A percentile compares a stretch with the other conserved stretches of the same genome.
These are phyloP conservation scores for Willisornis vidua DNA, from an alignment of 2,113 vertebrate species.

Conservation along the genomic window DNA sequence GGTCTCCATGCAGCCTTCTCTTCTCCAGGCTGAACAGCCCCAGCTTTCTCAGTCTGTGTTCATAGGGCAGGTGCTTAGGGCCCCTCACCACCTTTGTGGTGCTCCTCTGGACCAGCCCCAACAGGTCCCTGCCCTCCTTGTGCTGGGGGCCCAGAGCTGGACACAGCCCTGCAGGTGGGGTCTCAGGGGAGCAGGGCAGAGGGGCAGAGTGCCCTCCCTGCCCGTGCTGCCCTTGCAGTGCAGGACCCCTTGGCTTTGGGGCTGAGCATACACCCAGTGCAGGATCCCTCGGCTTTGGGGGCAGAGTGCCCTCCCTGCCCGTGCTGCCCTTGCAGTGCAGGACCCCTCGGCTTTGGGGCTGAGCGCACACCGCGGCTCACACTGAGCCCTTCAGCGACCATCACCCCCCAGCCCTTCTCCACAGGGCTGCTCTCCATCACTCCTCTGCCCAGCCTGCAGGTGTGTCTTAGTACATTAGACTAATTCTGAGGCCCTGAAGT, in stretches of 20 bases:
- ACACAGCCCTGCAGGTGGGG: not conserved
- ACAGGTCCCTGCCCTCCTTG: not conserved
- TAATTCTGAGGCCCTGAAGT: not conserved
- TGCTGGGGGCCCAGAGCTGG: not conserved
- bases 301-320: no score
- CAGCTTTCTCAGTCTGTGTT: not conserved
- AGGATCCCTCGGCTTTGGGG: no score
- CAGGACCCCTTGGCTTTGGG: no score
- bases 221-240: not conserved
- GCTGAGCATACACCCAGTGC: no score
- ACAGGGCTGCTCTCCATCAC: not conserved
- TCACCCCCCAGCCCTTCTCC: not conserved
- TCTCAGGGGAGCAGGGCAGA: not conserved
- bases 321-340: no score
- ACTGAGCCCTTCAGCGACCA: rapidly evolving
- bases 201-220: not conserved
- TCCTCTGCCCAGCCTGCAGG: not conserved
- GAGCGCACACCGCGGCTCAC: not conserved
- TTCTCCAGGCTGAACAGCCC: not conserved
- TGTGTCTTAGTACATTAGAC: not conserved
- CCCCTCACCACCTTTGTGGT: not conserved
- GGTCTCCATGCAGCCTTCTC: not conserved
- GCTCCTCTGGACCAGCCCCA: not conserved
- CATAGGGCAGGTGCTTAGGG: not conserved
- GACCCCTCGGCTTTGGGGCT: not conserved